phyloP scores from a whole-genome alignment of 2,888 invertebrate species.

The Ligdia adustata region DNA sequence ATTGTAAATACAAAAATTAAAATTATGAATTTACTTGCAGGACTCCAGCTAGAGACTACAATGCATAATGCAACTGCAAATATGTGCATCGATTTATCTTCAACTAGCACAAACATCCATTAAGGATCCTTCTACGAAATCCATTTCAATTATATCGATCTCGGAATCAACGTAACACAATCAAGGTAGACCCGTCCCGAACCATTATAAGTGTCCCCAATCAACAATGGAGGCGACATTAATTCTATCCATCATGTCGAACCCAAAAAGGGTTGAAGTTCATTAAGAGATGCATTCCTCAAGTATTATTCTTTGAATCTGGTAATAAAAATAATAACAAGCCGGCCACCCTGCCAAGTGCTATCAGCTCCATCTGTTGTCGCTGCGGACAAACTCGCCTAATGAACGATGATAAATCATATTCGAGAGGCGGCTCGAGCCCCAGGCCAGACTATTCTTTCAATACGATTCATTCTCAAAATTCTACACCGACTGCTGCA shows the following conservation, averaged over 20 bases:
- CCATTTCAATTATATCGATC: constrained; percentile 52
- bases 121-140: constrained; percentile 53
- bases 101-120: constrained; percentile 43
- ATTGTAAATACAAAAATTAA: not conserved
- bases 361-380: constrained; percentile 84
- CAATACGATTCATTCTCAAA: constrained; percentile 40
- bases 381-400: constrained; percentile 84
- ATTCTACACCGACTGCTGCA: no score
- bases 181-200: constrained; percentile 59
- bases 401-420: constrained; percentile 85
- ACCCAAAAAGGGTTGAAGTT: constrained; percentile 82
- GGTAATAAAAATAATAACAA: constrained; percentile 84
- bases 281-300: constrained; percentile 83
- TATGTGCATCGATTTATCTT: constrained; percentile 39
- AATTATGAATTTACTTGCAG: not conserved
- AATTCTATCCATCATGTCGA: constrained; percentile 82
- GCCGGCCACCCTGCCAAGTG: constrained; percentile 84
- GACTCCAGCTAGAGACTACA: not conserved
- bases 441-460: constrained; percentile 64
- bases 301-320: constrained; percentile 83
- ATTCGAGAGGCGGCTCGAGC: constrained; percentile 80
- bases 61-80: constrained; percentile 25
- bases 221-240: constrained; percentile 80
- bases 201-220: constrained; percentile 76
- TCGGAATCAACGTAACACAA: constrained; percentile 63